Percentiles rank a stretch among this genome's conserved stretches.
These are phyloP conservation scores for Eurytemora carolleeae DNA, from an alignment of 1,140 invertebrate species.

Conservation along the genomic window DNA sequence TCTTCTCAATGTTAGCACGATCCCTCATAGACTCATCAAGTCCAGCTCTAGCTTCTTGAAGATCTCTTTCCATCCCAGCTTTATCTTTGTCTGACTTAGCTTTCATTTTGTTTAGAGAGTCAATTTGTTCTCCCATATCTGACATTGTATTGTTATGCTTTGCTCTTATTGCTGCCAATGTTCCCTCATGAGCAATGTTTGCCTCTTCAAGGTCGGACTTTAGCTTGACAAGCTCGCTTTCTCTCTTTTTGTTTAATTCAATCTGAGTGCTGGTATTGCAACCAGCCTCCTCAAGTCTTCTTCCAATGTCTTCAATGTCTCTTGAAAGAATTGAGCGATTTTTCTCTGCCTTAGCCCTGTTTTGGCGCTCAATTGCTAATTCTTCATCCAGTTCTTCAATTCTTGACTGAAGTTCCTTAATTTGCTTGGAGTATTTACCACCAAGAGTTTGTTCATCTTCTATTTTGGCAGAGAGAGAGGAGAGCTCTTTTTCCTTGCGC, in stretches of 20 bases:
- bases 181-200: conserved; percentile 94
- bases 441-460: too few relatives aligned
- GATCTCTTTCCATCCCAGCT: too few relatives aligned
- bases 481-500: conserved; percentile 92
- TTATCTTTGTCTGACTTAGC: conserved; percentile 44
- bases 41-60: conserved; percentile 74
- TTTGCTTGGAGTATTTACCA: conserved; percentile 37
- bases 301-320: conserved; percentile 36
- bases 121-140: conserved; percentile 97
- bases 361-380: conserved; percentile 75
- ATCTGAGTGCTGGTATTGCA: conserved; percentile 83
- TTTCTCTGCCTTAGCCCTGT: conserved; percentile 40
- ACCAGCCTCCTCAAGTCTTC: conserved; percentile 51
- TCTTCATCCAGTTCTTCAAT: conserved; percentile 38
- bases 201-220: conserved; percentile 84
- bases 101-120: conserved; percentile 97
- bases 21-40: conserved; percentile 76
- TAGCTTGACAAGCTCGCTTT: conserved; percentile 38
- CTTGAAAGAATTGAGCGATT: conserved; percentile 34
- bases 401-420: conserved; percentile 36
- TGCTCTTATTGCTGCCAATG: conserved; percentile 82
- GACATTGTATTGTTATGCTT: conserved; percentile 97
- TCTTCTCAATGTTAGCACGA: conserved; percentile 28
- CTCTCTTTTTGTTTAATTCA: conserved; percentile 43
- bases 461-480: conserved; percentile 46